Evolutionary conservation across 2,888 invertebrate species (phyloP).

Genomic region (Leptarthrus brevirostris): DNA sequence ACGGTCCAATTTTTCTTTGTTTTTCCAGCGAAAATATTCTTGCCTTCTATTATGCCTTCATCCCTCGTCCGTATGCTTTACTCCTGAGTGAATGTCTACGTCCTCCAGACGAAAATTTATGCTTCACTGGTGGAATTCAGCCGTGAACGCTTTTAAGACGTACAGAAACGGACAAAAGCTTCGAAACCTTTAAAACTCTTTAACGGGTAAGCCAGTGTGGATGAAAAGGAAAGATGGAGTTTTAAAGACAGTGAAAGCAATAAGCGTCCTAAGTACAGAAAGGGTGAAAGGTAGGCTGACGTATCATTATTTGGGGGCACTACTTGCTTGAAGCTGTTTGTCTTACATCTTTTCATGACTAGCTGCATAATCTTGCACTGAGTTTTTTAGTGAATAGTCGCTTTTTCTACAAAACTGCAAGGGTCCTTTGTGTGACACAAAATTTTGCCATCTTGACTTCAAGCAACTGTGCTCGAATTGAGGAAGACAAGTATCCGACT

Average conservation of each 20-base stretch:
- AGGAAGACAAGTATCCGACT: no score
- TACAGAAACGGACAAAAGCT: slow-evolving; percentile 2
- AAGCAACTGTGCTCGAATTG: no score
- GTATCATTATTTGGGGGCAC: slow-evolving; percentile 25
- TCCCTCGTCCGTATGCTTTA: background rate
- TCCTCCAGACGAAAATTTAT: slow-evolving; percentile 33
- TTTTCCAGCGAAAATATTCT: slow-evolving; percentile 13
- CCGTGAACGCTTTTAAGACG: slow-evolving; percentile 29
- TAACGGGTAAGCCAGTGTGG: background rate
- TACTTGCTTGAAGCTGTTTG: background rate
- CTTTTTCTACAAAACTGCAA: background rate
- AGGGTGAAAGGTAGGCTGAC: slow-evolving; percentile 14
- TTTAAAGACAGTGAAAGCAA: slow-evolving; percentile 1
- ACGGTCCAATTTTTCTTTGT: slow-evolving; percentile 26
- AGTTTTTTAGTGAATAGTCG: no score
- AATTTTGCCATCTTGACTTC: slow-evolving; percentile 13
- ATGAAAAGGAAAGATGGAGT: background rate
- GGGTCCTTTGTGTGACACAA: slow-evolving; percentile 9
- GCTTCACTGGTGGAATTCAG: slow-evolving; percentile 37
- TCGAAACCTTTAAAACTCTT: slow-evolving; percentile 3
- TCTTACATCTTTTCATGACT: no score
- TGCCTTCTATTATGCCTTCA: slow-evolving; percentile 7
- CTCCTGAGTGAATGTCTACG: slow-evolving; percentile 12
- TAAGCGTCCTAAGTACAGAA: background rate
- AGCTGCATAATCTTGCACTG: no score